Evolutionary conservation across 2,888 invertebrate genomes (phyloP), one percentile per base, ranked within the genome.

Genomic region (Lissocephala sabroskyi): DNA sequence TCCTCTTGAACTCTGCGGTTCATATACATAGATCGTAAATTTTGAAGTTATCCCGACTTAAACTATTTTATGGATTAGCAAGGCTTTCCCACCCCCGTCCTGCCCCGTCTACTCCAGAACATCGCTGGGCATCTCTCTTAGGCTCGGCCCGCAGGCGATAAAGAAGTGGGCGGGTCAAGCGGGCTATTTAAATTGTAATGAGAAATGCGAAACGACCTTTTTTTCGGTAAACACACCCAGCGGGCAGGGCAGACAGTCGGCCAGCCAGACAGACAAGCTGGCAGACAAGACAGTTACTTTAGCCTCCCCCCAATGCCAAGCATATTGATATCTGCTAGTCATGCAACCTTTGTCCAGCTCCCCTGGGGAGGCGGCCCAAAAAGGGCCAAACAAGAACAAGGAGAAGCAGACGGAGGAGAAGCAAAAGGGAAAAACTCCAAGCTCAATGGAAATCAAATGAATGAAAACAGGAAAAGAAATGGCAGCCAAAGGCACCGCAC

Each of bases 251-350:
- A 28, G 33, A 35, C 35, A 43, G 30, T 18, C 29, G 16, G 16
- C 10, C 41, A 41, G 28, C 3, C 13, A 40, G 13, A 10, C 40
- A 29, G 18, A 30, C 18, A 42, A 16, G 9, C 14, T 13, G 5
- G 10, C 28, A 17, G 16, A 41, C 33, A 17, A 32, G 56, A 42
- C 40, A 52, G 45, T 13, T n/a, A n/a, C n/a, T n/a, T n/a, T n/a
- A n/a, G n/a, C n/a, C n/a, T n/a, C n/a, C n/a, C n/a, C n/a, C n/a
- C n/a, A n/a, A n/a, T n/a, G n/a, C n/a, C n/a, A n/a, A 48, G 48
- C 44, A 56, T 52, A 59, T 60, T 60, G 60, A 71, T 63, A 45
- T 36, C 35, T 29, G 41, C 37, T 47, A 45, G 73, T 67, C 68
- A 66, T 55, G 74, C 68, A 49, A 59, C 19, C 32, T 35, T 41